phyloP scores from a whole-genome alignment of 1,140 invertebrate species.

The Alviniconcha marisindica region DNA sequence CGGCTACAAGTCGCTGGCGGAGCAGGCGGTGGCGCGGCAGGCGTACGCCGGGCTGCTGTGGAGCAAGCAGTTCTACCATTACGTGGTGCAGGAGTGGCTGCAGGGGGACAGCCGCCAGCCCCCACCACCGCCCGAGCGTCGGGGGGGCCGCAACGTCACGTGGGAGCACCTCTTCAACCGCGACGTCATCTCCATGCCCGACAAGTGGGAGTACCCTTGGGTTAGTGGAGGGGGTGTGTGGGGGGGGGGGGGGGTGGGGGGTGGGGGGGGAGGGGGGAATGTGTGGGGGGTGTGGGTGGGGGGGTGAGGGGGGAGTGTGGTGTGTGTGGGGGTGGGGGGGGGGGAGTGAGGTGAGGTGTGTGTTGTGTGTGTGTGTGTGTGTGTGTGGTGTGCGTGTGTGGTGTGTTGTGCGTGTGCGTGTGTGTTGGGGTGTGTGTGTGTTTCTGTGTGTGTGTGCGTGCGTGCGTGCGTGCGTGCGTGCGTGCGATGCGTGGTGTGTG shows the following conservation, averaged over 20 bases:
- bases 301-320: no score
- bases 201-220: conserved; percentile 79
- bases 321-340: no score
- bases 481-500: no score
- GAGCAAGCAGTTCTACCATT: conserved; percentile 77
- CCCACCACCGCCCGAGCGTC: conserved; percentile 49
- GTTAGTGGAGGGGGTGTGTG: conserved; percentile 61
- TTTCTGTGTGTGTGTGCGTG: no score
- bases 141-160: conserved; percentile 67
- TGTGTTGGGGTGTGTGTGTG: no score
- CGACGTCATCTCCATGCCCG: conserved; percentile 76
- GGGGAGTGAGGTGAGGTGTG: no score
- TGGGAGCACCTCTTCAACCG: conserved; percentile 75
- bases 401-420: no score
- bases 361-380: no score
- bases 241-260: no score
- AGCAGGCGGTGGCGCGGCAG: conserved; percentile 70
- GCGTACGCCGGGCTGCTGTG: conserved; percentile 76
- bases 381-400: no score
- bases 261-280: neutral
- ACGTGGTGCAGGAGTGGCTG: conserved; percentile 73
- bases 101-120: conserved; percentile 67
- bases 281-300: no score
- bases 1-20: conserved; percentile 49
- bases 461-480: no score